These are phyloP conservation scores for Thyatira batis DNA, from an alignment of 2,888 invertebrate genomes.

Conservation along the genomic window DNA sequence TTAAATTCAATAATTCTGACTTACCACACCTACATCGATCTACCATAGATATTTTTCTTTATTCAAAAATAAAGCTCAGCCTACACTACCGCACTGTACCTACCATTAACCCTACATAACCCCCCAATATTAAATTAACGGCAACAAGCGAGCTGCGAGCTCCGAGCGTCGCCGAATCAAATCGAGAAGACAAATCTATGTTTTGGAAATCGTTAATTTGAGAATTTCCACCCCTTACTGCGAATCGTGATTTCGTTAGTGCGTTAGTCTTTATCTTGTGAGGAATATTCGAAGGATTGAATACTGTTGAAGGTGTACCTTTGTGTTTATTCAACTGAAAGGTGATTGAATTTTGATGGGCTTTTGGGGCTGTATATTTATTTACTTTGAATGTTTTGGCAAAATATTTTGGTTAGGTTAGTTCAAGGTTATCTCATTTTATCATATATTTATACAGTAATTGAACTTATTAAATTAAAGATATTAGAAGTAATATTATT, in stretches of 20 bases:
- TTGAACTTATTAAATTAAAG: no score
- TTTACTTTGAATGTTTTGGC: no score
- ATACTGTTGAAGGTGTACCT: slow-evolving; percentile 26
- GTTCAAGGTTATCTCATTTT: no score
- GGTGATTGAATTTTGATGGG: slow-evolving; percentile 6
- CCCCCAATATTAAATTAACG: slow-evolving; percentile 74
- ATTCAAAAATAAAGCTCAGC: background rate
- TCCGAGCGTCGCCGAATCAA: slow-evolving; percentile 59
- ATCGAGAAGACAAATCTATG: slow-evolving; percentile 71
- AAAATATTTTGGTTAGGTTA: no score
- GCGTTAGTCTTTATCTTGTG: slow-evolving; percentile 53
- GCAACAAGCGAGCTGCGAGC: slow-evolving; percentile 60
- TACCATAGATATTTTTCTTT: no score
- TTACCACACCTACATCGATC: no score
- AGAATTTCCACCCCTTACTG: slow-evolving; percentile 23
- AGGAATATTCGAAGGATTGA: slow-evolving; percentile 25
- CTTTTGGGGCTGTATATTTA: background rate
- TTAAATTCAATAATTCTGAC: no score
- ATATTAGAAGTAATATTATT: no score
- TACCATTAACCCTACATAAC: slow-evolving; percentile 28
- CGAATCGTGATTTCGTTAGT: slow-evolving; percentile 45
- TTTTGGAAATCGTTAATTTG: slow-evolving; percentile 75
- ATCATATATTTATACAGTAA: no score
- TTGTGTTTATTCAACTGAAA: background rate
- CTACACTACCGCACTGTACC: background rate